These are phyloP conservation scores for Puma concolor DNA, from an alignment of 2,113 vertebrate genomes.

Conservation along the genomic window DNA sequence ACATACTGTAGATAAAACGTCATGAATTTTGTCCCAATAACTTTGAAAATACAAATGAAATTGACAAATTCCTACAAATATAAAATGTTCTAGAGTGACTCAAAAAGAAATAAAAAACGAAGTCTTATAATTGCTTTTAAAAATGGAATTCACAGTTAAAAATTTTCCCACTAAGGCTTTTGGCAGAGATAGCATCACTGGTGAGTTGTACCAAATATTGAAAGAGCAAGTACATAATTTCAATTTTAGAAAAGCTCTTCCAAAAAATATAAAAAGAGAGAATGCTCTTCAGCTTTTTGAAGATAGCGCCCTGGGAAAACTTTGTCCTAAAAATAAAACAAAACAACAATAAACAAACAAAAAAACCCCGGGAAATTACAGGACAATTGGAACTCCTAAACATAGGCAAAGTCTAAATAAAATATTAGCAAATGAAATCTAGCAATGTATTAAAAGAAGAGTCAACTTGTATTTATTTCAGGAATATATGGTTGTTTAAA, in stretches of 20 bases:
- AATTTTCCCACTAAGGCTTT: neutral
- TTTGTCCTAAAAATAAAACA: neutral
- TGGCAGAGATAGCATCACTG: neutral
- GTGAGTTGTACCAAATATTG: neutral
- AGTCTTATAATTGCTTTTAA: conserved; percentile 1
- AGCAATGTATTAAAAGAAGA: conserved; percentile 23
- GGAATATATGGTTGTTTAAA: neutral
- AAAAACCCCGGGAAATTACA: neutral
- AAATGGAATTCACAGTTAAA: conserved; percentile 13
- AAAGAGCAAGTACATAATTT: neutral
- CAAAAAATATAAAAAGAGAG: conserved; percentile 3
- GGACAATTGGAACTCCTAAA: conserved; percentile 6
- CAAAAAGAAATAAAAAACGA: neutral
- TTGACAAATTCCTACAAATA: neutral
- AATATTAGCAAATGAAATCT: conserved; percentile 38
- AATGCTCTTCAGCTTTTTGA: neutral
- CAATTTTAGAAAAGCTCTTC: neutral
- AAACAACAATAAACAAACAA: neutral
- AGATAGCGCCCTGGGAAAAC: neutral
- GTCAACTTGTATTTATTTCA: neutral
- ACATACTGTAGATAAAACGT: neutral
- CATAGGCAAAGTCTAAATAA: neutral
- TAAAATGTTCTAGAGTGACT: conserved; percentile 24
- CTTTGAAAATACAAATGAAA: neutral
- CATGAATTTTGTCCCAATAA: neutral